Conservation (phyloP, 2,888 invertebrate genomes). For the Aspidiotus rigidus region DNA sequence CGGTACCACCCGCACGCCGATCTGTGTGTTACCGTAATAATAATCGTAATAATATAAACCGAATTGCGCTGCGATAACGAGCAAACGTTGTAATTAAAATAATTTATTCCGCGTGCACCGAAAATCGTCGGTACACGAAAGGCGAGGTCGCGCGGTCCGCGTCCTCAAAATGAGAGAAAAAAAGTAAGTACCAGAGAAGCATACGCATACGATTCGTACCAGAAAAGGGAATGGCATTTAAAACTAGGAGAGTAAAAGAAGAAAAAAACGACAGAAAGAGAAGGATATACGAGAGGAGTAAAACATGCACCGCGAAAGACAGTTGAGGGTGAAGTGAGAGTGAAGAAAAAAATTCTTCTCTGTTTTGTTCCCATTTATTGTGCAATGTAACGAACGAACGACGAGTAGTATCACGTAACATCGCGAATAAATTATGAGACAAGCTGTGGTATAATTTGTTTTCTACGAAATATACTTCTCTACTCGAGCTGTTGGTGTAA, state of each 20-base stretch:
- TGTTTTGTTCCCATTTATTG: background rate
- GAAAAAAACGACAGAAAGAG: too few relatives aligned
- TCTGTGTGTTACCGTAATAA: background rate
- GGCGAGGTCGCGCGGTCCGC: background rate
- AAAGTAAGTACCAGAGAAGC: too few relatives aligned
- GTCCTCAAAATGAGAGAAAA: too few relatives aligned
- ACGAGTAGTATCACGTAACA: background rate
- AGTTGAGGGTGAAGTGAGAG: background rate
- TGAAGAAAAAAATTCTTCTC: background rate
- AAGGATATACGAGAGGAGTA: too few relatives aligned
- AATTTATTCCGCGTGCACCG: constrained; percentile 14
- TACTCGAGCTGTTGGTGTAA: too few relatives aligned
- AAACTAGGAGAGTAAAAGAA: too few relatives aligned
- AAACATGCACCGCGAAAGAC: too few relatives aligned
- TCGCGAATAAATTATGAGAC: background rate
- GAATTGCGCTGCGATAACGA: constrained; percentile 28
- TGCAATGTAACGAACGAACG: background rate
- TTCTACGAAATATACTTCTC: background rate
- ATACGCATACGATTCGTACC: too few relatives aligned
- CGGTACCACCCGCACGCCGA: background rate
- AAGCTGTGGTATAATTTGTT: constrained; percentile 4
- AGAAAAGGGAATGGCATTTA: too few relatives aligned
- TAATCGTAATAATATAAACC: constrained; percentile 7
- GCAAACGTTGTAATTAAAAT: constrained; percentile 31
- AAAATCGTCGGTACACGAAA: constrained; percentile 4